Conservation (phyloP, 2,888 invertebrate genomes). For the Polydrusus tereticollis region DNA sequence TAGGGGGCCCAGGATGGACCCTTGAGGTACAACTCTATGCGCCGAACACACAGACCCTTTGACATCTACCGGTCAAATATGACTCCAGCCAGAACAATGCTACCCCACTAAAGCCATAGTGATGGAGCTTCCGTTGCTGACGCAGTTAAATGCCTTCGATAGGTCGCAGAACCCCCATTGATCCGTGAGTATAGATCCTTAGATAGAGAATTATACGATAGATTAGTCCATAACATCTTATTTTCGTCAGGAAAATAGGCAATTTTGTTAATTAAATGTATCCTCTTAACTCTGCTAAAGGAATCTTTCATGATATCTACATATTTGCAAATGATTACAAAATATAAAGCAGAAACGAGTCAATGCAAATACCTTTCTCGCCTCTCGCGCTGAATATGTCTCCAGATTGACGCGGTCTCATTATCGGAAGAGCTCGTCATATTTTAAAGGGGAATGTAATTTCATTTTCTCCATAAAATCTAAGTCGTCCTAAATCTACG, state of each 20-base stretch:
- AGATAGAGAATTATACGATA: no score
- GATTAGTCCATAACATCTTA: no score
- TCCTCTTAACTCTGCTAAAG: background rate
- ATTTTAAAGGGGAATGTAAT: slow-evolving; percentile 70
- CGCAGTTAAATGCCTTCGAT: no score
- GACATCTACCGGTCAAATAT: no score
- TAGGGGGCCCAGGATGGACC: no score
- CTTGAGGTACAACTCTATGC: no score
- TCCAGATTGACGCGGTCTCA: slow-evolving; percentile 67
- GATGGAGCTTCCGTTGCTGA: no score
- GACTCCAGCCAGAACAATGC: no score
- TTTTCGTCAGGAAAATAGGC: background rate
- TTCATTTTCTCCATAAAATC: slow-evolving; percentile 70
- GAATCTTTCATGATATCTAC: background rate
- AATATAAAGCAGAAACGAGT: slow-evolving; percentile 1
- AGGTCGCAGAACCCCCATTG: no score
- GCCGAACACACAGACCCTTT: no score
- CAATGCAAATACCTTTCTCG: slow-evolving; percentile 5
- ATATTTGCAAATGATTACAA: slow-evolving; percentile 8
- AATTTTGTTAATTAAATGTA: background rate
- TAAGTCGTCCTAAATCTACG: slow-evolving; percentile 68
- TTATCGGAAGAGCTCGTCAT: slow-evolving; percentile 70
- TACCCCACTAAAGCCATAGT: no score
- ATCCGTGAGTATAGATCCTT: no score
- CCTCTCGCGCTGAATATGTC: slow-evolving; percentile 14